Base-by-base conservation (phyloP, 2,888 invertebrate species). In the Alviniconcha strummeri region DNA sequence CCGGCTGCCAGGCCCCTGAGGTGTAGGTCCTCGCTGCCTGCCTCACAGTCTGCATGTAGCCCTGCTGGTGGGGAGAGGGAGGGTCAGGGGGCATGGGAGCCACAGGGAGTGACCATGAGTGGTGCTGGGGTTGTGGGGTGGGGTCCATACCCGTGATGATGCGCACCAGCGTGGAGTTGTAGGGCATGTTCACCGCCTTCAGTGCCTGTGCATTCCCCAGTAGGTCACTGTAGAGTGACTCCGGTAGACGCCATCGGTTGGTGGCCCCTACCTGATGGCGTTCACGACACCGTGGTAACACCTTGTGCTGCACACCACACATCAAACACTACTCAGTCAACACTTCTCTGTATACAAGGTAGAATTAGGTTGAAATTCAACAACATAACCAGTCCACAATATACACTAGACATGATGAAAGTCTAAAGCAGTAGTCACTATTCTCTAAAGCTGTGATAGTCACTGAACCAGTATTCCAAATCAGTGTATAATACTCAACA, bases 301-400 rank as follows among this genome's bases (percentile, higher is more conserved):
- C 91, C 97, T 98, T 89, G 98, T 97, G 83, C 98, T 94, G 88
- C 86, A 92, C 90, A 80, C 54, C 60, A 60, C 60, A 60, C 60
- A 60, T 36, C 36, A 36, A 36, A 36, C 36, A 36, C 36, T 36
- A 36, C 36, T 36, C 36, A 36, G 36, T 36, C 36, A 36, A 36
- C 36, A 36, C 36, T 36, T 1, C 36, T 36, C 36, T 36, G 36
- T 36, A 36, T 36, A 36, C 36, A 36, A 36, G 36, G 36, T 36
- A 36, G 36, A 36, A 36, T 36, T 36, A 1, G 64, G 11, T 64
- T 64, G 11, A 64, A 64, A 11, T 64, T 15, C 2, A 64, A 64
- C 64, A 64, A 15, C 11, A 15, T 1, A 11, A 64, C 1, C 64
- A 15, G 64, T 64, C 64, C 64, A 64, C 64, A 36, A 36, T 36